Base-by-base conservation (phyloP, 2,113 vertebrate genomes). In the Colistium nudipinnis region DNA sequence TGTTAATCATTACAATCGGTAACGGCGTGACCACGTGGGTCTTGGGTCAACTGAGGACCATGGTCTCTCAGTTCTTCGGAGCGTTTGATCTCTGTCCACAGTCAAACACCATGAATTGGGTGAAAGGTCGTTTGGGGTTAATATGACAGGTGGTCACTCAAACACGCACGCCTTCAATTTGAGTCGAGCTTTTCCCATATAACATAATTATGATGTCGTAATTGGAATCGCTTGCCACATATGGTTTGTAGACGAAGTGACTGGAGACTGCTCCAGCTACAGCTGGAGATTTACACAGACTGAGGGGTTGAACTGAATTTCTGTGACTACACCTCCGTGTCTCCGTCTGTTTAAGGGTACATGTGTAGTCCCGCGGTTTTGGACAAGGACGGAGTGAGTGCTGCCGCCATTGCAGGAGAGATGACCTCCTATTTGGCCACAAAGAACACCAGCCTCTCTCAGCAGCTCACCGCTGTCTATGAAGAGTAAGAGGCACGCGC, bases 361-460 rank as follows among this genome's bases (percentile, higher is more conserved):
- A 99, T 99, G 98, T 98, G 97, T 82, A 94, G 95, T 74, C 92
- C 96, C 16, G 92, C 90, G 39, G 97, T 99, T n/a, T 76, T 99
- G 90, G 98, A 99, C 90, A 99, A 99, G 86, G 98, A 99, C 38
- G 98, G 97, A 20, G 94, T 99, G 55, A 99, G 97, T 4, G 96
- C 95, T 0, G 97, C 97, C 2, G 97, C 94, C 71, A 98, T 99
- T 55, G 91, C 92, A 5, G 96, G 96, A 0, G 98, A 99, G 89
- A 86, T 98, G 93, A 88, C 94, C 19, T 94, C 94, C 44, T 97
- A 93, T 86, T 89, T 99, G 71, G 93, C 94, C 63, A 88, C 91
- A 6, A 94, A 95, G 84, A 94, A 93, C 67, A 56, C 84, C 65
- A 94, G 93, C 49, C 82, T 98, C 51, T 94, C 96, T 67, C 95